Percentiles rank a stretch among this genome's conserved stretches.
These are phyloP conservation scores for Tetramorium bicarinatum DNA, from an alignment of 2,888 invertebrate species.

Conservation along the genomic window DNA sequence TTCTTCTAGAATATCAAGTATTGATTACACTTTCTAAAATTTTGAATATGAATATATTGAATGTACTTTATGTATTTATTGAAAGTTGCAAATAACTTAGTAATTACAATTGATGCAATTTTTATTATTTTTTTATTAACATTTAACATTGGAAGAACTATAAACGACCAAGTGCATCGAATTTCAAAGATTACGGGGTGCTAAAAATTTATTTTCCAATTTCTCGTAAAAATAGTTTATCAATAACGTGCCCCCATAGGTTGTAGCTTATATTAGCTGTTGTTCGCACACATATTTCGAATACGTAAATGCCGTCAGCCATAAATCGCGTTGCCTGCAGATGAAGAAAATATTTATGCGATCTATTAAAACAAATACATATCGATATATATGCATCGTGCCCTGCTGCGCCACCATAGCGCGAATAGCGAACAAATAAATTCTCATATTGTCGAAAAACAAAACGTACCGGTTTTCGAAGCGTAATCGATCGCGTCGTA, in stretches of 20 bases:
- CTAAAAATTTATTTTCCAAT: too few relatives aligned
- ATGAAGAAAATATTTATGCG: slow-evolving; percentile 52
- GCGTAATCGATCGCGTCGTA: neutral
- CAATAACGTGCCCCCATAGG: too few relatives aligned
- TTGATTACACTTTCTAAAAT: neutral
- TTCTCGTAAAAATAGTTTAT: too few relatives aligned
- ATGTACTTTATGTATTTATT: too few relatives aligned
- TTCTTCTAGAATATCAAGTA: neutral
- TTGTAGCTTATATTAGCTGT: neutral
- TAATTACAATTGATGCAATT: too few relatives aligned
- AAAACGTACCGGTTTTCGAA: slow-evolving; percentile 25
- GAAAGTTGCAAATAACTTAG: too few relatives aligned
- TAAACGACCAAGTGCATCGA: too few relatives aligned
- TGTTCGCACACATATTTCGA: slow-evolving; percentile 26
- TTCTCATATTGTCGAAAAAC: slow-evolving; percentile 46
- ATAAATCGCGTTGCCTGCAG: slow-evolving; percentile 35
- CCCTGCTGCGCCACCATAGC: neutral
- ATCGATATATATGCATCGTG: slow-evolving; percentile 25
- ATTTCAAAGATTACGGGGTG: too few relatives aligned
- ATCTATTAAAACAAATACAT: slow-evolving; percentile 48
- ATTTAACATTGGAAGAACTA: too few relatives aligned
- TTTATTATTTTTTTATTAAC: too few relatives aligned
- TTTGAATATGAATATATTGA: too few relatives aligned
- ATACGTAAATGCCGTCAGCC: slow-evolving; percentile 43
- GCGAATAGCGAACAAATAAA: slow-evolving; percentile 32